Evolutionary conservation across 2,797 vertebrate species (phyloP).

Genomic region (Manis pentadactyla): DNA sequence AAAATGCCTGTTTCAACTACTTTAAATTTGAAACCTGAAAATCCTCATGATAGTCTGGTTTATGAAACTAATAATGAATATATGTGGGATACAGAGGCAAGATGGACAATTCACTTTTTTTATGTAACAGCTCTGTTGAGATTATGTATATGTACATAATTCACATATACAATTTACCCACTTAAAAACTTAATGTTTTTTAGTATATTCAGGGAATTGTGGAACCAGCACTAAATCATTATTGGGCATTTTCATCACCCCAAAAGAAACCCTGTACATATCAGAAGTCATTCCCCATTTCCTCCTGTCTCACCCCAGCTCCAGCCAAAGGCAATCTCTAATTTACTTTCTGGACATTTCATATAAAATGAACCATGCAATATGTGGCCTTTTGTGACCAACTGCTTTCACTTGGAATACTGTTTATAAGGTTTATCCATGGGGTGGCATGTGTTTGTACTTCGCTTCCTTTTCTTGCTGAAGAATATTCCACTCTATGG

Average conservation of each 20-base stretch:
- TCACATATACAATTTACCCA: neutral
- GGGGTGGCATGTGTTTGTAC: neutral
- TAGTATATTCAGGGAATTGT: neutral
- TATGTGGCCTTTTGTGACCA: neutral
- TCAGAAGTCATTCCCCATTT: neutral
- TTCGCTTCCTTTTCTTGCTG: neutral
- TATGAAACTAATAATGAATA: conserved; percentile 49
- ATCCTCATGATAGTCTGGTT: neutral
- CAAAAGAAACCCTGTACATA: neutral
- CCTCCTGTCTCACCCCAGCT: neutral
- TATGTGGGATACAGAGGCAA: neutral
- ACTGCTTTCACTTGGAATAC: neutral
- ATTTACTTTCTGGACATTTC: neutral
- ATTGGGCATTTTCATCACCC: neutral
- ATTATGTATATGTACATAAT: neutral
- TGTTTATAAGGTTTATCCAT: neutral
- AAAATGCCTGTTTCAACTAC: conserved; percentile 56
- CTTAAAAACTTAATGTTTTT: neutral
- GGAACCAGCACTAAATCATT: neutral
- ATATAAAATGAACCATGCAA: neutral
- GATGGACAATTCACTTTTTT: neutral
- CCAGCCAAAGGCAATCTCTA: neutral
- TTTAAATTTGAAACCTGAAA: conserved; percentile 61
- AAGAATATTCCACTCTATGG: neutral
- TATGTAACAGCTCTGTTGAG: conserved; percentile 5